Evolutionary conservation across 2,888 invertebrate species (phyloP).

Genomic region (Uloborus plumipes): DNA sequence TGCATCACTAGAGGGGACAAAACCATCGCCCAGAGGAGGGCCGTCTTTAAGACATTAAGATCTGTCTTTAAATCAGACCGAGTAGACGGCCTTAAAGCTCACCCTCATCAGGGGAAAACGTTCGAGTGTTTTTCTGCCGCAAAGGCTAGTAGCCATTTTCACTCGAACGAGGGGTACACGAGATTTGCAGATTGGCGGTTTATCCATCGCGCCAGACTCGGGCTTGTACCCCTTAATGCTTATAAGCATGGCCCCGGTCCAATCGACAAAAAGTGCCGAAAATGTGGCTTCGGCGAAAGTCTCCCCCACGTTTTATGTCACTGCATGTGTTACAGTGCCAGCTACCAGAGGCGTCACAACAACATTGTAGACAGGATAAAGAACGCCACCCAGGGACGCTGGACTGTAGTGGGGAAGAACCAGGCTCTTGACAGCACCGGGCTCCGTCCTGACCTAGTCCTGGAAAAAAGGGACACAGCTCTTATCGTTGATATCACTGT

Average conservation of each 20-base stretch:
- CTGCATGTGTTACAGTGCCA: background rate
- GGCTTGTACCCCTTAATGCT: background rate
- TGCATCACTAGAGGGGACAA: background rate
- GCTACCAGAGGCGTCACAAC: background rate
- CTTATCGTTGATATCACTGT: constrained; percentile 8
- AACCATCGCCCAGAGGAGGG: background rate
- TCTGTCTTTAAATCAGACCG: background rate
- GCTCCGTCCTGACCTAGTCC: constrained; percentile 3
- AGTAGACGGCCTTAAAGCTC: background rate
- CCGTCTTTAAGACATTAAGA: background rate
- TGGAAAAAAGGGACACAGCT: background rate
- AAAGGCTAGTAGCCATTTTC: background rate
- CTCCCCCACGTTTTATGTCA: constrained; percentile 21
- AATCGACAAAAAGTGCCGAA: background rate
- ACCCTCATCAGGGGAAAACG: background rate
- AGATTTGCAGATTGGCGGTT: constrained; percentile 7
- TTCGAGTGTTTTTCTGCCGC: background rate
- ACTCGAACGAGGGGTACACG: background rate
- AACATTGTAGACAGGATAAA: background rate
- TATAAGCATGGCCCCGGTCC: background rate
- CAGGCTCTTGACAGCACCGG: background rate
- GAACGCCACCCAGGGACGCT: background rate
- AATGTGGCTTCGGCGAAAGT: background rate
- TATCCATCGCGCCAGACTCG: constrained; percentile 5
- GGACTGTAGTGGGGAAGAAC: background rate